Evolutionary conservation across 2,888 invertebrate species (phyloP).

Genomic region (Scrobipalpa costella): DNA sequence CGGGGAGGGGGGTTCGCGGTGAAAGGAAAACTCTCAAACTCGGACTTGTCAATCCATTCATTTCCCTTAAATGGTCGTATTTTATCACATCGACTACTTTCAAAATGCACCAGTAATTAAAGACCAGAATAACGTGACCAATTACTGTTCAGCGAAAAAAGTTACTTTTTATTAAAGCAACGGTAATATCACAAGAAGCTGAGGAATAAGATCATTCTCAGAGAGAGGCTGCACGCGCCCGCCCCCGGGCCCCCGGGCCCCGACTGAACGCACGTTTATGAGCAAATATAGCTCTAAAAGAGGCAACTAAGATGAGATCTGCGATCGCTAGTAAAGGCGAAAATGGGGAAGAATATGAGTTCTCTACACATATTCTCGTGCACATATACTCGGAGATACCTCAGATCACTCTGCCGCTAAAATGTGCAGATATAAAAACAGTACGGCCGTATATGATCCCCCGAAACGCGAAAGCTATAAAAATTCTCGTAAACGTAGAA

Average conservation of each 20-base stretch:
- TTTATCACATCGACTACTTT: conserved; percentile 18
- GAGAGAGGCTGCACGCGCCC: too few species aligned
- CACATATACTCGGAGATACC: not conserved
- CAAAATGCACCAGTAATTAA: not conserved
- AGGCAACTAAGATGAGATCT: not conserved
- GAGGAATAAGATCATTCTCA: too few species aligned
- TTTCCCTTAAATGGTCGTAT: conserved; percentile 10
- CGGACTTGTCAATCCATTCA: conserved; percentile 9
- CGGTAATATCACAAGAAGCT: not conserved
- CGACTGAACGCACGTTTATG: not conserved
- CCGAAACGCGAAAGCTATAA: conserved; percentile 36
- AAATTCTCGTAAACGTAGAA: conserved; percentile 39
- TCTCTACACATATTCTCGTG: not conserved
- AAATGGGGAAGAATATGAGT: not conserved
- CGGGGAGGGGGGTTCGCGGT: not conserved
- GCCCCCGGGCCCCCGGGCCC: too few species aligned
- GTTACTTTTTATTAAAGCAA: not conserved
- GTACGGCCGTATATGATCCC: conserved; percentile 37
- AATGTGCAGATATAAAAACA: not conserved
- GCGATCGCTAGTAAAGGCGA: not conserved
- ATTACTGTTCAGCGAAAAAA: not conserved
- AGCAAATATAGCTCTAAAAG: not conserved
- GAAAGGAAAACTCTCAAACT: conserved; percentile 8
- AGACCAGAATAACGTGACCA: not conserved
- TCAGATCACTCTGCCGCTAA: not conserved